Evolutionary conservation across 92 coral and sea anemone species (phyloP).

Genomic region (Palythoa grandis): DNA sequence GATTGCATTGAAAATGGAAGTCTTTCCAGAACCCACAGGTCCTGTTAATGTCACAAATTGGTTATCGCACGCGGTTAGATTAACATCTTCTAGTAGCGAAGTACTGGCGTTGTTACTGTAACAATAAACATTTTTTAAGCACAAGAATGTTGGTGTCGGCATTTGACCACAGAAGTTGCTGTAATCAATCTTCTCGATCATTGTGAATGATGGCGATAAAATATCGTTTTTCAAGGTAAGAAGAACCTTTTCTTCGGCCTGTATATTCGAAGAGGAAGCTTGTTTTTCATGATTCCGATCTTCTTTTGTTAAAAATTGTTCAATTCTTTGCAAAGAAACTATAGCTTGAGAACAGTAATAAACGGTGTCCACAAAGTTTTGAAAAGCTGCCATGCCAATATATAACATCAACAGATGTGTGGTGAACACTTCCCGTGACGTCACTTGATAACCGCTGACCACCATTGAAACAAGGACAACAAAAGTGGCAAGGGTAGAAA

Average conservation of each 20-base stretch:
- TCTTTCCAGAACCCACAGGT: conserved; percentile 27
- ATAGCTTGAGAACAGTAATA: conserved; percentile 15
- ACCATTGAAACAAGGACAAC: conserved; percentile 17
- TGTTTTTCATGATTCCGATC: background rate
- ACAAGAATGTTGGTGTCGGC: background rate
- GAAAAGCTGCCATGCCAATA: background rate
- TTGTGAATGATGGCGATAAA: background rate
- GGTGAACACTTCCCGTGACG: background rate
- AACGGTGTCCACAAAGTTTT: background rate
- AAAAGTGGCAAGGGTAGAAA: conserved; percentile 1
- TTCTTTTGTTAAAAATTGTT: background rate
- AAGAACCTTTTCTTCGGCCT: background rate
- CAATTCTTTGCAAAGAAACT: conserved; percentile 11
- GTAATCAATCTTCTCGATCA: background rate
- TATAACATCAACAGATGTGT: background rate
- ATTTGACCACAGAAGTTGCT: background rate
- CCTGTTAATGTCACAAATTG: conserved; percentile 8
- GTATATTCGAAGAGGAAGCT: background rate
- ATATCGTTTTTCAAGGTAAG: background rate
- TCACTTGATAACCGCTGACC: conserved; percentile 12
- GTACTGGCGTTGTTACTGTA: background rate
- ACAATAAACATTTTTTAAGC: background rate
- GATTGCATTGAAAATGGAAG: conserved; percentile 4
- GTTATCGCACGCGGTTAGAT: background rate
- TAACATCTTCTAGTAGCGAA: background rate